Evolutionary conservation across 64 coral and sea anemone species (phyloP).

Genomic region (Stichodactyla mertensii): DNA sequence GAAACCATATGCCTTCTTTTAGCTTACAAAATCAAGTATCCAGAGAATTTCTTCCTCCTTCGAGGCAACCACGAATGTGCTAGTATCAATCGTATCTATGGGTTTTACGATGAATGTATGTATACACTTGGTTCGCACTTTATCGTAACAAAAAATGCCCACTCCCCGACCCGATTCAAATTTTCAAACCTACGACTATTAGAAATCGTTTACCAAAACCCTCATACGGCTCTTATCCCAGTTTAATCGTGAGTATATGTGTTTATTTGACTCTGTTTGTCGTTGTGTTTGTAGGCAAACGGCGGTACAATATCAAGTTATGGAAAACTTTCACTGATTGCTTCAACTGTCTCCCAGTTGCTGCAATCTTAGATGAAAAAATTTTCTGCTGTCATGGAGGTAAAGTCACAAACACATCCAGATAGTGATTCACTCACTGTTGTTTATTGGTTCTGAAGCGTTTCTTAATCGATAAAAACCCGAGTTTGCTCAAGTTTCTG

Average conservation of each 20-base stretch:
- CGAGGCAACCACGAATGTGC: constrained; percentile 99
- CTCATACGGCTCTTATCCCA: neutral
- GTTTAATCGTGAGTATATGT: neutral
- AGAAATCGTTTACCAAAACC: neutral
- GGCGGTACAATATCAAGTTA: constrained; percentile 97
- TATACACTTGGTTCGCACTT: neutral
- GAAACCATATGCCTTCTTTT: constrained; percentile 99
- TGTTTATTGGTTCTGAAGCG: neutral
- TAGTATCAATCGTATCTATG: constrained; percentile 99
- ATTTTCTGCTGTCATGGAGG: constrained; percentile 99
- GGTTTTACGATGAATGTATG: constrained; percentile 99
- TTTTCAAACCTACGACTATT: neutral
- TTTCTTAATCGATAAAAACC: neutral
- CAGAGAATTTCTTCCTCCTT: constrained; percentile 97
- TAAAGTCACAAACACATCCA: constrained; percentile 1
- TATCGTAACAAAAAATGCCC: neutral
- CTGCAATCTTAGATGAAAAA: constrained; percentile 96
- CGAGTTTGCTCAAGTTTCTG: neutral
- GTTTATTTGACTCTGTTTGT: neutral
- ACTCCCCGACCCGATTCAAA: neutral
- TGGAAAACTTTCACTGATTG: constrained; percentile 99
- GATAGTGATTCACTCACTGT: neutral
- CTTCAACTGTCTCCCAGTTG: constrained; percentile 95
- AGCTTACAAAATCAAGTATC: constrained; percentile 99
- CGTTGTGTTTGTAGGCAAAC: constrained; percentile 74